These are phyloP conservation scores for Misgurnus mizolepis DNA, from an alignment of 2,113 vertebrate genomes.

Conservation along the genomic window DNA sequence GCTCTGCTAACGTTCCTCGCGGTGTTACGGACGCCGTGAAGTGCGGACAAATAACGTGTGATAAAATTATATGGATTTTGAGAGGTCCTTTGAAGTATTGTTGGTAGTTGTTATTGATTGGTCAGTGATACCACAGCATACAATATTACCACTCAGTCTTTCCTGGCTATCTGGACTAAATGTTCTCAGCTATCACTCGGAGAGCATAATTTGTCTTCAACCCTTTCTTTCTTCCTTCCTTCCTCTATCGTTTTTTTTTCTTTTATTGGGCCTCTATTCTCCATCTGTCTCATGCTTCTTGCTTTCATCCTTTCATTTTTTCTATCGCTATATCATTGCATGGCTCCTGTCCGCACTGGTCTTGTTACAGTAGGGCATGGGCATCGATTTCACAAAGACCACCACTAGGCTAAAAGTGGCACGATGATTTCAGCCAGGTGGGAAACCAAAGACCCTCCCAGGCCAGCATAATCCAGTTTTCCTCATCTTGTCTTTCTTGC, in stretches of 20 bases:
- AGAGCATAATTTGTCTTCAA: background rate
- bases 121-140: constrained; percentile 20
- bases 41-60: constrained; percentile 25
- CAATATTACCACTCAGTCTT: background rate
- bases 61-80: constrained; percentile 42
- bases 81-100: constrained; percentile 39
- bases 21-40: background rate
- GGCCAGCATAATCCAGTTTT: constrained; percentile 18
- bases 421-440: constrained; percentile 52
- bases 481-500: constrained; percentile 11
- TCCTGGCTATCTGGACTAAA: constrained; percentile 9
- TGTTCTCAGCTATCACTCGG: constrained; percentile 3
- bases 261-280: constrained; percentile 20
- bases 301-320: constrained; percentile 17
- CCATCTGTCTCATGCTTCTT: constrained; percentile 24
- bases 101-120: constrained; percentile 42
- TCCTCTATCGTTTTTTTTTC: constrained; percentile 11
- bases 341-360: constrained; percentile 22
- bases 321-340: background rate
- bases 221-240: background rate
- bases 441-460: constrained; percentile 38
- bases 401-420: constrained; percentile 49
- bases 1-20: background rate
- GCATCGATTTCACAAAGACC: constrained; percentile 53
- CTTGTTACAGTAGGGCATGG: constrained; percentile 40